phyloP scores from a whole-genome alignment of 2,797 vertebrate genomes.

The Alauda arvensis region DNA sequence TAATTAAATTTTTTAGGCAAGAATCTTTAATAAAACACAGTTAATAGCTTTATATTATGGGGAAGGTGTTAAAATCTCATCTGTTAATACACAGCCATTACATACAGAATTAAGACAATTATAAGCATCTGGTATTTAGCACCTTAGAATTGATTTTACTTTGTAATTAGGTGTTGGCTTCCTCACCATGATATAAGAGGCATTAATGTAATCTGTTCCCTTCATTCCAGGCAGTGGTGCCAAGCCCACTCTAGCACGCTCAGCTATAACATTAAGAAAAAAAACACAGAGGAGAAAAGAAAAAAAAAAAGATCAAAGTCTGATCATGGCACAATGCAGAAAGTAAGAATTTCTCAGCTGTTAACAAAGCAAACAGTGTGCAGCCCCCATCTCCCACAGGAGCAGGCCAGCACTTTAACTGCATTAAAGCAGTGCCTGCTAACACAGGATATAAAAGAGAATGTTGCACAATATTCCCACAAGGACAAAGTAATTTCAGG shows the following conservation, averaged over 20 bases:
- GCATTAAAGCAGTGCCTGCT: conserved; percentile 38
- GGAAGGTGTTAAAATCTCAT: conserved; percentile 53
- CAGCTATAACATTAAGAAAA: conserved; percentile 74
- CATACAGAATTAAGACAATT: conserved; percentile 51
- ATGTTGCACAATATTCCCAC: conserved; percentile 41
- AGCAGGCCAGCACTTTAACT: conserved; percentile 42
- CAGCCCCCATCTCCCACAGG: conserved; percentile 50
- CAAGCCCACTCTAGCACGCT: conserved; percentile 93
- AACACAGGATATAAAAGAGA: conserved; percentile 54
- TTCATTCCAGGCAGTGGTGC: conserved; percentile 95
- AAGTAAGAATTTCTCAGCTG: conserved; percentile 26
- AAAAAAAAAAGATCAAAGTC: conserved; percentile 2
- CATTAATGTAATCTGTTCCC: conserved; percentile 99
- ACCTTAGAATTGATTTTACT: conserved; percentile 61
- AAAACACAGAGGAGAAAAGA: not conserved
- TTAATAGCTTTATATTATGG: conserved; percentile 45
- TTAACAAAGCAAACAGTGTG: conserved; percentile 39
- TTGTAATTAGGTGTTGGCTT: conserved; percentile 64
- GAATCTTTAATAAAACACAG: conserved; percentile 45
- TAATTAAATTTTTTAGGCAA: conserved; percentile 52
- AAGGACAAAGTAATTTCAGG: conserved; percentile 48
- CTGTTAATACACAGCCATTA: conserved; percentile 51
- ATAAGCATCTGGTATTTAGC: conserved; percentile 63
- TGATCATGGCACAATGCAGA: conserved; percentile 37
- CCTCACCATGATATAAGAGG: conserved; percentile 98